phyloP scores from a whole-genome alignment of 2,888 invertebrate genomes.

The Blastobasis lacticolella region DNA sequence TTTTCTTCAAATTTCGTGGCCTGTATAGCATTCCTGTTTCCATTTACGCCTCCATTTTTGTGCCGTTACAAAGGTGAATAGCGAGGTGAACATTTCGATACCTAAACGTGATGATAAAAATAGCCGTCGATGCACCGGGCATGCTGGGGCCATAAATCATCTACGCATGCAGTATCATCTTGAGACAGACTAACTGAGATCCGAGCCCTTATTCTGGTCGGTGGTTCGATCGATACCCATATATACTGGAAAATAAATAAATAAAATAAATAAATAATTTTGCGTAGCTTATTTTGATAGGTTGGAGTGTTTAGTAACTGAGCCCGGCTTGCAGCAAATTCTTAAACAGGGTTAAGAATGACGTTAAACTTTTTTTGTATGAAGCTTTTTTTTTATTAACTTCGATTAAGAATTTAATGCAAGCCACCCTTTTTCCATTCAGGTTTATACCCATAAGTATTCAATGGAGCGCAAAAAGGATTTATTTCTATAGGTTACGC shows the following conservation, averaged over 20 bases:
- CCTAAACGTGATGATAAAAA: slow-evolving; percentile 19
- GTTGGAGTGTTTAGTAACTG: neutral
- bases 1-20: no score
- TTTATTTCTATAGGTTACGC: no score
- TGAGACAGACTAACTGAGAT: slow-evolving; percentile 18
- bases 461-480: no score
- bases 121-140: slow-evolving; percentile 28
- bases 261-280: no score
- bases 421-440: no score
- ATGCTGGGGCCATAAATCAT: slow-evolving; percentile 44
- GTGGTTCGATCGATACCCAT: slow-evolving; percentile 19
- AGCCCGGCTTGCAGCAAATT: neutral
- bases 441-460: no score
- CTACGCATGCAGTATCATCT: slow-evolving; percentile 24
- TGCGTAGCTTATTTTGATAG: no score
- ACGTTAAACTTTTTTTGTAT: no score
- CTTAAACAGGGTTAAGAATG: no score
- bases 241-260: neutral
- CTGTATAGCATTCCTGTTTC: no score
- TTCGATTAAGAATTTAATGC: no score
- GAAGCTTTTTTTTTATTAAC: no score
- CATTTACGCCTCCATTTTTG: slow-evolving; percentile 1
- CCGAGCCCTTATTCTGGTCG: slow-evolving; percentile 32
- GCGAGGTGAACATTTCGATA: slow-evolving; percentile 10
- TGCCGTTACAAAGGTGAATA: slow-evolving; percentile 7